Evolutionary conservation across 1,140 invertebrate species (phyloP), one percentile per base, ranked within the genome.

Genomic region (Oreohelix idahoensis): DNA sequence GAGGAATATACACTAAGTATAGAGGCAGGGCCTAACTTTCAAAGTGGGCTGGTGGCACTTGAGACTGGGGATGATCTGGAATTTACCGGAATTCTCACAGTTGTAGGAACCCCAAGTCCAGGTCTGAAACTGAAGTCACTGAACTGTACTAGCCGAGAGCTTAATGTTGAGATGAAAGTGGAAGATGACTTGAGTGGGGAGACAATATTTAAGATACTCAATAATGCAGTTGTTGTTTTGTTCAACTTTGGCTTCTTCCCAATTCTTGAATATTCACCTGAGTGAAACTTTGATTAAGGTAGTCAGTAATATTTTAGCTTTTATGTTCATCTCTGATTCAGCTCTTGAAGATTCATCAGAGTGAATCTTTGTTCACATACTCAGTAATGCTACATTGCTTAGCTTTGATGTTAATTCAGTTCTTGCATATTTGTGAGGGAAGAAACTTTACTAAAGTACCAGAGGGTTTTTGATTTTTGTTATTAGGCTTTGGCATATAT

Each of bases 241-340:
- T 87, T 91, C 73, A 89, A 91, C 79, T 91, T 91, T 76, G 86
- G 89, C 66, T 89, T 87, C 84, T 90, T 89, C 74, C 90, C 90
- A 32, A 66, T 91, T 11, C 84, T 88, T 45, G 86, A 87, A 69
- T 89, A 86, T 77, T 74, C 84, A 0, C 39, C 79, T 29, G 38
- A 74, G 23, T 39, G 26, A 74, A 11, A 23, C 53, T 23, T 5
- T 45, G 42, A 45, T 15, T 15, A 45, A 45, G 42, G 15, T 45
- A 45, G 42, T 45, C n/a, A n/a, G n/a, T n/a, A n/a, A n/a, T n/a
- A n/a, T n/a, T n/a, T n/a, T n/a, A n/a, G n/a, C n/a, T n/a, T n/a
- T n/a, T n/a, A n/a, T n/a, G n/a, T n/a, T n/a, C n/a, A n/a, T n/a
- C n/a, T n/a, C n/a, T n/a, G n/a, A n/a, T n/a, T n/a, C n/a, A n/a